Conservation (phyloP, 2,113 vertebrate species). For the Laterallus jamaicensis region DNA sequence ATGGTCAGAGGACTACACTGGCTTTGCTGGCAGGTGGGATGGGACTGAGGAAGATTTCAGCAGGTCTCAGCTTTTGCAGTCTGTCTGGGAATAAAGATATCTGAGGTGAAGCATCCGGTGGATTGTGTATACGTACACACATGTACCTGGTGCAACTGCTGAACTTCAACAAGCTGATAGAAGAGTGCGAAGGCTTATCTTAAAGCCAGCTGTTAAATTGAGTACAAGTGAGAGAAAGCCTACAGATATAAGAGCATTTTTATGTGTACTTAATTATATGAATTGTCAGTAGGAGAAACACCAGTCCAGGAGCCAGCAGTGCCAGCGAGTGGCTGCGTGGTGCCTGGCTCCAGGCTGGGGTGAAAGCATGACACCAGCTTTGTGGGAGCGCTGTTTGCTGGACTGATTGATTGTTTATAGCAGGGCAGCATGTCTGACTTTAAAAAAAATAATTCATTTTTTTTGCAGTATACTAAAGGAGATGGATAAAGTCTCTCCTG, state of each 20-base stretch:
- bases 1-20: not conserved
- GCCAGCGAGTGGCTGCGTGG: not conserved
- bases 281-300: not conserved
- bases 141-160: not conserved
- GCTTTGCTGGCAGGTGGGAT: not conserved
- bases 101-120: not conserved
- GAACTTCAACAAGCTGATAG: not conserved
- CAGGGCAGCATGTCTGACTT: not conserved
- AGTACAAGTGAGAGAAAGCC: not conserved
- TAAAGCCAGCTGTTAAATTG: not conserved
- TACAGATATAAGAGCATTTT: not conserved
- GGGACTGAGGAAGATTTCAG: not conserved
- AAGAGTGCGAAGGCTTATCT: not conserved
- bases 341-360: too few relatives aligned
- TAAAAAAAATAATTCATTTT: not conserved
- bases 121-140: accelerated
- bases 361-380: not conserved
- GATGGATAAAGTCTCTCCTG: constrained; percentile 77
- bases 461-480: constrained; percentile 81
- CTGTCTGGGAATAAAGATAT: not conserved
- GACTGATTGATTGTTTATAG: not conserved
- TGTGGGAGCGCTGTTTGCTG: not conserved
- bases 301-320: not conserved
- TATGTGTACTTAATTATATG: not conserved
- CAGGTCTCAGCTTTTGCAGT: not conserved